Conservation (phyloP, 2,797 vertebrate genomes). For the Lindbergichthys nudifrons region DNA sequence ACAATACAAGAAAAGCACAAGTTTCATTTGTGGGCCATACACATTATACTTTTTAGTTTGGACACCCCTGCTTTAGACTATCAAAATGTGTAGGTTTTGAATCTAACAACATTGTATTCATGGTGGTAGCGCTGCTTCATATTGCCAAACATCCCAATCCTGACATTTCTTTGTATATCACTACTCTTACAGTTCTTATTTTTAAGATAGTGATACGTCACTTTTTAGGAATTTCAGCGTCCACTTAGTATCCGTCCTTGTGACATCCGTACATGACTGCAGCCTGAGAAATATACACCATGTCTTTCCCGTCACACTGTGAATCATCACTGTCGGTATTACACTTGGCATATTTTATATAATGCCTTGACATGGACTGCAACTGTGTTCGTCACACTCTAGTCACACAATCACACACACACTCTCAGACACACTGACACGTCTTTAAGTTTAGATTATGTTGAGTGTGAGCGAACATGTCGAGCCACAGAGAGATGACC, state of each 20-base stretch:
- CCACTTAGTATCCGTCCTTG: too few relatives aligned
- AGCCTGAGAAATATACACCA: neutral
- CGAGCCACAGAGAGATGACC: conserved; percentile 51
- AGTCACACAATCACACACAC: neutral
- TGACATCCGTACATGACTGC: too few relatives aligned
- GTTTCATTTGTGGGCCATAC: too few relatives aligned
- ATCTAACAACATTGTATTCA: neutral
- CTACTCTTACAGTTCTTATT: neutral
- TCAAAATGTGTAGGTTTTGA: neutral
- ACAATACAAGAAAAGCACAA: too few relatives aligned
- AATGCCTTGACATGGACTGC: neutral
- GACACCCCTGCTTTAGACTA: too few relatives aligned
- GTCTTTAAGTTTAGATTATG: conserved; percentile 37
- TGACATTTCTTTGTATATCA: neutral
- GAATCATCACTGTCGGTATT: conserved; percentile 26
- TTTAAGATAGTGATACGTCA: too few relatives aligned
- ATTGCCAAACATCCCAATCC: neutral
- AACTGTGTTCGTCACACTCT: neutral
- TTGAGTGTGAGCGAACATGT: conserved; percentile 46
- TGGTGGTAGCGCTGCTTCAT: neutral
- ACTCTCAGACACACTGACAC: neutral
- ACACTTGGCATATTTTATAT: conserved; percentile 12
- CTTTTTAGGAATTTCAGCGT: too few relatives aligned
- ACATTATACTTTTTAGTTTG: too few relatives aligned
- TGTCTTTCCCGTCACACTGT: conserved; percentile 29